phyloP scores from a whole-genome alignment of 2,888 invertebrate species.

The Euzophera pinguis region DNA sequence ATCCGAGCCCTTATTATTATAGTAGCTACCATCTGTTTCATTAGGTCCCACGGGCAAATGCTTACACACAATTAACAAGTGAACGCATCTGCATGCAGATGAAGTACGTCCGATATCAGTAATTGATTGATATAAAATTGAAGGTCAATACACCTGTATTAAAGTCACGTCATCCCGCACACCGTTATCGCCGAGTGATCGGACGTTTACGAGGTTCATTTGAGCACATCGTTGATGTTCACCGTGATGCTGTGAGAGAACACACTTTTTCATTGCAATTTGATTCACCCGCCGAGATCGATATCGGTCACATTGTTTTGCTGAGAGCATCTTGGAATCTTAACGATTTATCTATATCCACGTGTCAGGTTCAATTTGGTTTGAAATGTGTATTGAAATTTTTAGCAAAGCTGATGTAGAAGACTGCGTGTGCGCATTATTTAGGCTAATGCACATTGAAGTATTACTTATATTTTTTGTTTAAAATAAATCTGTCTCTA shows the following conservation, averaged over 20 bases:
- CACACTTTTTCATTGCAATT: slow-evolving; percentile 36
- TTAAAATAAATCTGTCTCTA: too few species aligned
- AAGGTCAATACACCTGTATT: slow-evolving; percentile 40
- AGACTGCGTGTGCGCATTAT: too few species aligned
- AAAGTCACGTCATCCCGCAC: slow-evolving; percentile 41
- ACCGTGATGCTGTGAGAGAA: slow-evolving; percentile 38
- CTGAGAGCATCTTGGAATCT: slow-evolving; percentile 7
- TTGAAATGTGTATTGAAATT: too few species aligned
- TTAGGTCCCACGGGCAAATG: too few species aligned
- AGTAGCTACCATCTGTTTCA: too few species aligned
- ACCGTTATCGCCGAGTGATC: slow-evolving; percentile 53
- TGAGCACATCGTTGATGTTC: slow-evolving; percentile 47
- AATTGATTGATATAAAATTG: slow-evolving; percentile 25
- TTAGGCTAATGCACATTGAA: too few species aligned
- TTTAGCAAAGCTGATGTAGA: background rate
- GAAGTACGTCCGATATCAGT: slow-evolving; percentile 12
- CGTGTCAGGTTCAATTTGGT: slow-evolving; percentile 6
- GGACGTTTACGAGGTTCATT: slow-evolving; percentile 48
- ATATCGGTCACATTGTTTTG: slow-evolving; percentile 26
- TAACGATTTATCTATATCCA: background rate
- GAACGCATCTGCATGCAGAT: background rate
- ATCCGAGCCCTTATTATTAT: too few species aligned
- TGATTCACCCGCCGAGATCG: slow-evolving; percentile 32
- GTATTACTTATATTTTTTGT: too few species aligned
- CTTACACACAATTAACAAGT: too few species aligned